phyloP scores from a whole-genome alignment of 64 coral and sea anemone species.

The Orbicella faveolata region DNA sequence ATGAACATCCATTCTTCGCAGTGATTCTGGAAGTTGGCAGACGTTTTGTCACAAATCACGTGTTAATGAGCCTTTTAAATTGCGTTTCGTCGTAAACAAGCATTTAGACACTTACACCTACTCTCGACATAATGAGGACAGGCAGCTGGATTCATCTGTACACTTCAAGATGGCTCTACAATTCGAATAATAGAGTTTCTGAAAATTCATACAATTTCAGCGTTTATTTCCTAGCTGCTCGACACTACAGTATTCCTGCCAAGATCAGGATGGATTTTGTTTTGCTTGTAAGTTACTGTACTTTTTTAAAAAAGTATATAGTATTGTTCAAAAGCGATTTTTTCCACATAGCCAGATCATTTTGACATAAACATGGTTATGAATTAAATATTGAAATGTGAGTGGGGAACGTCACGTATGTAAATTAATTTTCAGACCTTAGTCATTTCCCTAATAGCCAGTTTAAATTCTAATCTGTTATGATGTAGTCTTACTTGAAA shows the following conservation, averaged over 20 bases:
- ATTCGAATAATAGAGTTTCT: not conserved
- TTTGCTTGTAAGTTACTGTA: not conserved
- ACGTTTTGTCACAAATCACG: not conserved
- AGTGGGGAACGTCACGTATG: not conserved
- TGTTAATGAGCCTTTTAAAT: constrained; percentile 18
- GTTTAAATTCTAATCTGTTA: no score
- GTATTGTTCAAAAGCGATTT: no score
- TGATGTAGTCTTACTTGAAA: no score
- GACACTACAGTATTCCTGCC: no score
- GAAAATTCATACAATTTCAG: not conserved
- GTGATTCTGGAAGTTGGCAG: not conserved
- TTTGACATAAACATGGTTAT: not conserved
- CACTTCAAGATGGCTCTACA: not conserved
- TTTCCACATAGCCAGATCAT: not conserved
- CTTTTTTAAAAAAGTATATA: not conserved
- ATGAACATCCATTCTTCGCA: not conserved
- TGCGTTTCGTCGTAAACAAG: not conserved
- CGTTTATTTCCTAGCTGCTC: not conserved
- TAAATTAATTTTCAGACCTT: not conserved
- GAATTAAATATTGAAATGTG: not conserved
- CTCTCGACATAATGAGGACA: not conserved
- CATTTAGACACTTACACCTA: not conserved
- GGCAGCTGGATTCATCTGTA: not conserved
- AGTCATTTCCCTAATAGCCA: no score
- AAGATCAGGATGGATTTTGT: not conserved